A percentile compares a stretch with the other conserved stretches of the same genome.
Evolutionary conservation across 2,113 vertebrate genomes (phyloP).

Genomic region (Python bivittatus): DNA sequence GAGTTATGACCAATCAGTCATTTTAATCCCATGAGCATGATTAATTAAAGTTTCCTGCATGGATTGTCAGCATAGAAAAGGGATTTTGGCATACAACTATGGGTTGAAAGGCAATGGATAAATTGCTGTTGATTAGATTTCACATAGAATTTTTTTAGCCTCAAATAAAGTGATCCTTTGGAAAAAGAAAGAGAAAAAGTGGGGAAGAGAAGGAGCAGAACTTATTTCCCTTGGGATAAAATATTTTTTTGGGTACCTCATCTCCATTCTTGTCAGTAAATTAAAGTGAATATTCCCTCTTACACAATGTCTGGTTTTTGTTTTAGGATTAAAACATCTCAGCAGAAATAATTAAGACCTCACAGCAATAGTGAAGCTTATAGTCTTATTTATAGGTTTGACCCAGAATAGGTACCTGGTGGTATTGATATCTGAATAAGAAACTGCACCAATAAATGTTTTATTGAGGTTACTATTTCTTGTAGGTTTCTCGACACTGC

Average conservation of each 20-base stretch:
- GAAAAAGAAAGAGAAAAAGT: neutral
- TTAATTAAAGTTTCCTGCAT: neutral
- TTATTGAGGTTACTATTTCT: slow-evolving; percentile 18
- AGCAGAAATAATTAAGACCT: slow-evolving; percentile 8
- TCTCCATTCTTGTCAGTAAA: neutral
- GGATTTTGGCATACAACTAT: neutral
- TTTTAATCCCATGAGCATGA: neutral
- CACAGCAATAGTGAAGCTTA: neutral
- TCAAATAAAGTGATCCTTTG: neutral
- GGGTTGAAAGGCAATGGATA: neutral
- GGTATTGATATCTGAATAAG: neutral
- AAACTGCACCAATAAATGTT: slow-evolving; percentile 1
- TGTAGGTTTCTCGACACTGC: slow-evolving; percentile 6
- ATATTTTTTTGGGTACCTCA: neutral
- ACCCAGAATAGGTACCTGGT: neutral
- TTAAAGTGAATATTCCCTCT: slow-evolving; percentile 10
- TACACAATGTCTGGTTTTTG: slow-evolving; percentile 16
- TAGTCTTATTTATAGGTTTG: slow-evolving; percentile 36
- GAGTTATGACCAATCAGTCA: neutral
- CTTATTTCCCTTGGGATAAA: neutral
- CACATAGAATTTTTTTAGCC: neutral
- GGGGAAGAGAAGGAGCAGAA: neutral
- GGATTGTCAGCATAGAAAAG: neutral
- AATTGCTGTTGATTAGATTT: neutral
- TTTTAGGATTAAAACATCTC: slow-evolving; percentile 16